phyloP scores from a whole-genome alignment of 2,113 vertebrate genomes.

The Isurus oxyrinchus region DNA sequence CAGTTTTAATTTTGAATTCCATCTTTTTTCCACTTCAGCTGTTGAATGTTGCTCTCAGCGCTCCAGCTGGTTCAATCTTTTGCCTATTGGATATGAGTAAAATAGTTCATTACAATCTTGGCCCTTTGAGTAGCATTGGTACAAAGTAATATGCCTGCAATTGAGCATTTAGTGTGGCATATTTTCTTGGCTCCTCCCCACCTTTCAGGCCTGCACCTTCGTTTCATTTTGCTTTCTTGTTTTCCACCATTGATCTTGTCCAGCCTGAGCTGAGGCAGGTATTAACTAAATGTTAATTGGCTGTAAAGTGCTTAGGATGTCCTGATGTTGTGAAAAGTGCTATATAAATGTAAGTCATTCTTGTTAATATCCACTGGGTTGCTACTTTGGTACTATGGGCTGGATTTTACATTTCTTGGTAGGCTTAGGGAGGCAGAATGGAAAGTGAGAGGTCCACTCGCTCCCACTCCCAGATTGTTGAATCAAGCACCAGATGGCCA shows the following conservation, averaged over 20 bases:
- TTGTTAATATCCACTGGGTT: not conserved
- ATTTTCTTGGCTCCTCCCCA: not conserved
- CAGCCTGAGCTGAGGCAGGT: not conserved
- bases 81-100: not conserved
- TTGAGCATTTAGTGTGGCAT: not conserved
- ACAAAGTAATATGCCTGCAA: not conserved
- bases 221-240: not conserved
- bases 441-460: no score
- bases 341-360: not conserved
- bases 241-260: not conserved
- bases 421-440: no score
- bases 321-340: no score
- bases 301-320: no score
- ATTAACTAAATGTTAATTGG: no score
- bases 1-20: not conserved
- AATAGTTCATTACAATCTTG: not conserved
- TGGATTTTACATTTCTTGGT: no score
- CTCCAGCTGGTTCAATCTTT: not conserved
- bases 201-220: not conserved
- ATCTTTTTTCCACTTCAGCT: not conserved
- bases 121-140: not conserved
- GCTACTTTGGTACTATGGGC: not conserved
- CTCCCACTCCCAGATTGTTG: no score
- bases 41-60: not conserved
- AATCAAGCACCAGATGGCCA: no score